Percentiles rank a stretch among this genome's conserved stretches.
Conservation (phyloP, 2,888 invertebrate species). For the Lampropteryx suffumata region DNA sequence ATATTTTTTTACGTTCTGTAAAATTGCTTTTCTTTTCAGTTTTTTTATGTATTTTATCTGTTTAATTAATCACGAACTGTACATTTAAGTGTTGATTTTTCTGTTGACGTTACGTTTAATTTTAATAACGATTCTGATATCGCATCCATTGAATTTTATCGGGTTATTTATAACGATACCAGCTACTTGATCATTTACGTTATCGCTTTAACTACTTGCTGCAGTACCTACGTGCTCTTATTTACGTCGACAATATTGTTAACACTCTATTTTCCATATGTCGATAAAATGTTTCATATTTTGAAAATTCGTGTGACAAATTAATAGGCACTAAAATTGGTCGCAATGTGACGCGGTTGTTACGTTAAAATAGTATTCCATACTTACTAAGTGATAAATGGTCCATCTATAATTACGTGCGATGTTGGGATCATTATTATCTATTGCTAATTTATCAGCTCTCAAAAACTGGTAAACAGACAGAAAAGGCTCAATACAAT, state of each 20-base stretch:
- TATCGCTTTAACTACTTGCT: slow-evolving; percentile 9
- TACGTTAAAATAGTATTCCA: neutral
- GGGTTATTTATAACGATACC: slow-evolving; percentile 22
- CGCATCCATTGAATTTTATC: slow-evolving; percentile 25
- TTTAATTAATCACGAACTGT: neutral
- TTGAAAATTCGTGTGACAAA: no score
- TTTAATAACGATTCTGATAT: slow-evolving; percentile 28
- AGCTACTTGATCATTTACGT: slow-evolving; percentile 18
- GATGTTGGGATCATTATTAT: slow-evolving; percentile 22
- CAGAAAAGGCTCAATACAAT: no score
- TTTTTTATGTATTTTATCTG: neutral
- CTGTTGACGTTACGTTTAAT: slow-evolving; percentile 29
- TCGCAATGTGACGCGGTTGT: no score
- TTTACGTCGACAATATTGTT: slow-evolving; percentile 6
- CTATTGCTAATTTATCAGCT: slow-evolving; percentile 19
- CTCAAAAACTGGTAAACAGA: no score
- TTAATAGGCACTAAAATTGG: neutral
- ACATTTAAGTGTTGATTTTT: slow-evolving; percentile 8
- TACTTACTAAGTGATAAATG: neutral
- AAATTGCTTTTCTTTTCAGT: neutral
- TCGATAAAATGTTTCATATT: no score
- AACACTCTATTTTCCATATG: no score
- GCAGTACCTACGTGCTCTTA: neutral
- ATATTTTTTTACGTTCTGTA: neutral
- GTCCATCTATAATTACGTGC: slow-evolving; percentile 1